These are phyloP conservation scores for Neotoma lepida DNA, from an alignment of 2,113 vertebrate species.

Conservation along the genomic window DNA sequence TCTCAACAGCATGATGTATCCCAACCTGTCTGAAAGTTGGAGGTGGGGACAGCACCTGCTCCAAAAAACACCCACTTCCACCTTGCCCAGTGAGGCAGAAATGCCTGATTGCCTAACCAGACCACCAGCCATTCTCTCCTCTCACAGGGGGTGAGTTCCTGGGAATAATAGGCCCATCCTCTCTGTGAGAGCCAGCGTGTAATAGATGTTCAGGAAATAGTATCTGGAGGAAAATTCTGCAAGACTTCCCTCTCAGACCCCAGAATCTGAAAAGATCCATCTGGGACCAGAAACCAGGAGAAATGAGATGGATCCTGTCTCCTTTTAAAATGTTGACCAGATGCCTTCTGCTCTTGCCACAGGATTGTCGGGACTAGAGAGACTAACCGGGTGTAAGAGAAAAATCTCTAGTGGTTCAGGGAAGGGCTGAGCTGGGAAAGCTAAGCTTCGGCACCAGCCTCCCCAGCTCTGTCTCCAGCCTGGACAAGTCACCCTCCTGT, in stretches of 20 bases:
- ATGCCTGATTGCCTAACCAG: not conserved
- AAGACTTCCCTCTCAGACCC: not conserved
- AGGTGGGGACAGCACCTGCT: not conserved
- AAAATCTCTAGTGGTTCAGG: not conserved
- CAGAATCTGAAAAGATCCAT: not conserved
- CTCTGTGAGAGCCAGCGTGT: not conserved
- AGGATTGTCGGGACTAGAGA: not conserved
- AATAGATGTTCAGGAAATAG: not conserved
- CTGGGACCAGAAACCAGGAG: not conserved
- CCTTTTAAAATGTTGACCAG: constrained; percentile 16
- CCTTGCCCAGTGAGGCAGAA: not conserved
- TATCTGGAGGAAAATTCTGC: not conserved
- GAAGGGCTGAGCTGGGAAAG: not conserved
- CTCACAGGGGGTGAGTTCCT: not conserved
- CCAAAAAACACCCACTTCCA: not conserved
- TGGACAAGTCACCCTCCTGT: not conserved
- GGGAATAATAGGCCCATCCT: not conserved
- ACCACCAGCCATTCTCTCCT: not conserved
- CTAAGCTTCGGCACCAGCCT: not conserved
- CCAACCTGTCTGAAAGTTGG: not conserved
- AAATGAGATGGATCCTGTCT: not conserved
- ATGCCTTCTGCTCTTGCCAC: not conserved
- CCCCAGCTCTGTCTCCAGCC: not conserved
- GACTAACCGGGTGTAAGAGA: not conserved
- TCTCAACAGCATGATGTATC: not conserved